A percentile compares a stretch with the other conserved stretches of the same genome.
phyloP scores from a whole-genome alignment of 2,113 vertebrate species.

The Dunckerocampus dactyliophorus region DNA sequence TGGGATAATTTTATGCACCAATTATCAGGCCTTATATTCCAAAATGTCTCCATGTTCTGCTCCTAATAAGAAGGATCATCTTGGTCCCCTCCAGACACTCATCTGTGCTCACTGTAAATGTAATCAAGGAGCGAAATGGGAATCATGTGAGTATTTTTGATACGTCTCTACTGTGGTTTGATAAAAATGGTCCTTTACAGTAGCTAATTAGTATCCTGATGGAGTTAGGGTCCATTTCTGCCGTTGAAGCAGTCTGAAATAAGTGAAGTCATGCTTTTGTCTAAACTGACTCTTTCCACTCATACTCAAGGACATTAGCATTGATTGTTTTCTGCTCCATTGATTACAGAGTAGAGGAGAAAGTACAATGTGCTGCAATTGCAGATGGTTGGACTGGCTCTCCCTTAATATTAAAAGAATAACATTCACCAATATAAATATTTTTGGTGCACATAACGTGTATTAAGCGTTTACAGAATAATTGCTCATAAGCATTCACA shows the following conservation, averaged over 20 bases:
- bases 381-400: neutral
- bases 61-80: conserved; percentile 19
- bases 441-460: neutral
- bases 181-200: too few species aligned
- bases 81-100: conserved; percentile 15
- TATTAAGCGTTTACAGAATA: too few species aligned
- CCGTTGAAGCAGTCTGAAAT: conserved; percentile 14
- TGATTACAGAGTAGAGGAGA: conserved; percentile 4
- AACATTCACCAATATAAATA: neutral
- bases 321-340: conserved; percentile 36
- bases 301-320: conserved; percentile 51
- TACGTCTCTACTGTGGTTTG: neutral
- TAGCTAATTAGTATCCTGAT: conserved; percentile 47
- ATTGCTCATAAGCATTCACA: too few species aligned
- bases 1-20: conserved; percentile 10
- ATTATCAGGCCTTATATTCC: conserved; percentile 7
- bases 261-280: conserved; percentile 15
- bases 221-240: conserved; percentile 8
- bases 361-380: neutral
- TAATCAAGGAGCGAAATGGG: neutral
- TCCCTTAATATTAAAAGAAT: neutral
- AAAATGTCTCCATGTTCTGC: neutral
- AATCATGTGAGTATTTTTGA: neutral
- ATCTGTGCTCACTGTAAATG: conserved; percentile 14
- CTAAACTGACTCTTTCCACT: conserved; percentile 5